phyloP scores from a whole-genome alignment of 2,888 invertebrate species.

The Archips xylosteana region DNA sequence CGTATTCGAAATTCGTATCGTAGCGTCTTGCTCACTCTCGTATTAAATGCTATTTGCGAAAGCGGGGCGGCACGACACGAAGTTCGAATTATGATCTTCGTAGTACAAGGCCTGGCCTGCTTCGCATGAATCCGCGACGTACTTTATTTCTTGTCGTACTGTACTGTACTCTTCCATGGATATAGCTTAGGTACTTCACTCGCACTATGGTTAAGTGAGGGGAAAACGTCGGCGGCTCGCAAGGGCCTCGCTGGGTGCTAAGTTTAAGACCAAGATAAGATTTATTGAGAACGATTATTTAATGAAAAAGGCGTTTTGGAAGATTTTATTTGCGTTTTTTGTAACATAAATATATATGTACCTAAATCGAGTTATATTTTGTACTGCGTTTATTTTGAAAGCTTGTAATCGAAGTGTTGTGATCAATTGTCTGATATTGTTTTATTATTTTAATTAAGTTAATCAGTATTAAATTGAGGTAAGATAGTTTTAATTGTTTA shows the following conservation, averaged over 20 bases:
- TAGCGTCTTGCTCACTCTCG: too few species aligned
- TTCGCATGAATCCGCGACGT: too few species aligned
- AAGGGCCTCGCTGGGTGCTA: conserved; percentile 69
- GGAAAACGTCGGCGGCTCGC: conserved; percentile 32
- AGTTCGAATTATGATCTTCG: too few species aligned
- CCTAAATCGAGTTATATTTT: conserved; percentile 42
- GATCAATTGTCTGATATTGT: conserved; percentile 43
- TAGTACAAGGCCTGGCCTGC: too few species aligned
- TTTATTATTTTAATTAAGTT: conserved; percentile 34
- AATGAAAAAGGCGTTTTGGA: conserved; percentile 27
- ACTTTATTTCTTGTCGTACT: background rate
- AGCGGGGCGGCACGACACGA: too few species aligned
- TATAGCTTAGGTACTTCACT: background rate
- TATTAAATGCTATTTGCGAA: too few species aligned
- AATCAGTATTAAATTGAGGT: conserved; percentile 39
- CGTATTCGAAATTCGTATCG: too few species aligned
- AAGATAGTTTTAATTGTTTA: conserved; percentile 35
- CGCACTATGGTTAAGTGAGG: background rate
- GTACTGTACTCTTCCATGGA: background rate
- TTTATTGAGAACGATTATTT: conserved; percentile 33
- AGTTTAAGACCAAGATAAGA: conserved; percentile 73
- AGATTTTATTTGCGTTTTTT: conserved; percentile 46
- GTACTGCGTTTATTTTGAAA: conserved; percentile 42
- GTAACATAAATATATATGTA: conserved; percentile 30
- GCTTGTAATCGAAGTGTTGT: conserved; percentile 48